These are phyloP conservation scores for Myiagra hebetior DNA, from an alignment of 2,113 vertebrate species.

Conservation along the genomic window DNA sequence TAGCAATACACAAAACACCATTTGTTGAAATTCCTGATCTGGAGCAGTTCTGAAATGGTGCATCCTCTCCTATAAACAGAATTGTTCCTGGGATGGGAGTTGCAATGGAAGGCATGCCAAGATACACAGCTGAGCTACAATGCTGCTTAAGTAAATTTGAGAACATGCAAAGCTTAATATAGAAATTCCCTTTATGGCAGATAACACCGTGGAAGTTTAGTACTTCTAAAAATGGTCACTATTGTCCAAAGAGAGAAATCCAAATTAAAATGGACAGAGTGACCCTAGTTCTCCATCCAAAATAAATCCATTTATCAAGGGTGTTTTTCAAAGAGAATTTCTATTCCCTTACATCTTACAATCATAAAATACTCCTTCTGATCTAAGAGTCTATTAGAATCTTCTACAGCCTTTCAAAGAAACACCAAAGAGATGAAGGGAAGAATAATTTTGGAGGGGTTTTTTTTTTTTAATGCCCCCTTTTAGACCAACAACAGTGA, in stretches of 20 bases:
- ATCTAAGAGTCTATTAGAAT: not conserved
- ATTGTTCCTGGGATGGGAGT: not conserved
- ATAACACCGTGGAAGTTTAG: not conserved
- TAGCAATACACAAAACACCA: not conserved
- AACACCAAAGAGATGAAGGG: not conserved
- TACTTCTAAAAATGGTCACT: conserved; percentile 26
- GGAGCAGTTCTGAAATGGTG: not conserved
- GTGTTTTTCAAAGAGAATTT: not conserved
- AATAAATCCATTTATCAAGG: not conserved
- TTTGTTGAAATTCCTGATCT: not conserved
- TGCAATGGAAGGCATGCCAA: not conserved
- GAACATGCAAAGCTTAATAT: not conserved
- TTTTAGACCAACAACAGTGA: not conserved
- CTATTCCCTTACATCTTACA: not conserved
- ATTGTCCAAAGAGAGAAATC: not conserved
- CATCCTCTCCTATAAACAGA: not conserved
- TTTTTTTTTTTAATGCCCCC: not conserved
- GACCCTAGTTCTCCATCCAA: not conserved
- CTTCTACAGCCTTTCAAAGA: not conserved
- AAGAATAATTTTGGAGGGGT: not conserved
- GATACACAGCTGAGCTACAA: conserved; percentile 17
- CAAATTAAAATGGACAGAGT: not conserved
- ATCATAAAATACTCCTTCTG: not conserved
- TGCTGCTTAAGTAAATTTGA: not conserved
- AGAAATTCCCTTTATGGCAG: conserved; percentile 14